Evolutionary conservation across 2,113 vertebrate species (phyloP).

Genomic region (Myodes glareolus): DNA sequence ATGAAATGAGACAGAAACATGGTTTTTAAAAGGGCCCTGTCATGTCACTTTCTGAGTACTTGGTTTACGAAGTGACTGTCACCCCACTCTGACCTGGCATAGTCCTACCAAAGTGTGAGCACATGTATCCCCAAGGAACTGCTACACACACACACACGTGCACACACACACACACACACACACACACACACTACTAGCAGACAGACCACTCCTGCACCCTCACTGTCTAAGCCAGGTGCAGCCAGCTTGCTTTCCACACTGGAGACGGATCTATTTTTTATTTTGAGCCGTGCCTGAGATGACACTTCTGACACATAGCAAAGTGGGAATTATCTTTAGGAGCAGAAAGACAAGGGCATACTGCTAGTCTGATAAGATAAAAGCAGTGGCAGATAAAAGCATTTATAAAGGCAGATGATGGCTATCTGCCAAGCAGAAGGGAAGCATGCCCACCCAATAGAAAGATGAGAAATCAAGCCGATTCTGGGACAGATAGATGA

Average conservation of each 20-base stretch:
- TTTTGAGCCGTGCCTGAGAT: conserved; percentile 49
- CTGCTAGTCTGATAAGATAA: conserved; percentile 76
- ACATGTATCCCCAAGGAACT: neutral
- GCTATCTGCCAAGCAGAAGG: conserved; percentile 25
- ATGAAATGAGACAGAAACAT: neutral
- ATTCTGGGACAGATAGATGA: neutral
- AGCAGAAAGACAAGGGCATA: conserved; percentile 61
- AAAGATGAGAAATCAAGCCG: neutral
- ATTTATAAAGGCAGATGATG: conserved; percentile 61
- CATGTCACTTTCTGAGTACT: neutral
- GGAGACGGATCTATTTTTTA: conserved; percentile 69
- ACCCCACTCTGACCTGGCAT: neutral
- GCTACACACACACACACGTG: neutral
- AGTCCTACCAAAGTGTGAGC: neutral
- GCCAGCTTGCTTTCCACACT: conserved; percentile 36
- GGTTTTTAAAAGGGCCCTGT: neutral
- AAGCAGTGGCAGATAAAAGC: conserved; percentile 66
- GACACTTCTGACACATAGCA: conserved; percentile 67
- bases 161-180: neutral
- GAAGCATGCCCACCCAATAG: neutral
- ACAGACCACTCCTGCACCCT: too few relatives aligned
- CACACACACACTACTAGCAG: neutral
- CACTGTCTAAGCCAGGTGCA: neutral
- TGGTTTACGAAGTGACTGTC: neutral
- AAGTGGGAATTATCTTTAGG: conserved; percentile 71